Evolutionary conservation across 2,797 vertebrate genomes (phyloP).

Genomic region (Oreonectes daqikongensis): DNA sequence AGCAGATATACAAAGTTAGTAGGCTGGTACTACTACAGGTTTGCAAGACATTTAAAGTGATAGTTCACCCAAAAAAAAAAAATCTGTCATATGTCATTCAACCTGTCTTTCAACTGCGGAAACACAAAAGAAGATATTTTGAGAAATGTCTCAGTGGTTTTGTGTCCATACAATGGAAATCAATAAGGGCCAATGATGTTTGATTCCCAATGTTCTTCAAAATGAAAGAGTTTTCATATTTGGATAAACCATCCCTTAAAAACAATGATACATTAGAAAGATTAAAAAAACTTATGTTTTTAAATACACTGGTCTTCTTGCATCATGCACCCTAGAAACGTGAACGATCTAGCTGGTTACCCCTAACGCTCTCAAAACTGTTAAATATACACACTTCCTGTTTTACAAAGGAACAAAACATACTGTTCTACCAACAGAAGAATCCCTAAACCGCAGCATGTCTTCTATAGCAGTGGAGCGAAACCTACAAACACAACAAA

Average conservation of each 20-base stretch:
- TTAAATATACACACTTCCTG: slow-evolving; percentile 32
- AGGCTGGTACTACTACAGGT: neutral
- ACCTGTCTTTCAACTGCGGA: no score
- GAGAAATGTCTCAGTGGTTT: no score
- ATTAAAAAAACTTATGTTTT: neutral
- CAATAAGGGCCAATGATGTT: no score
- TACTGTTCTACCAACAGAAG: slow-evolving; percentile 15
- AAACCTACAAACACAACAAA: neutral
- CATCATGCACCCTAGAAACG: neutral
- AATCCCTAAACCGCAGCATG: neutral
- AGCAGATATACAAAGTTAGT: neutral
- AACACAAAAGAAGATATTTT: no score
- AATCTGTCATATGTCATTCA: no score
- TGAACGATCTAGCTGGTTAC: neutral
- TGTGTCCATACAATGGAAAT: no score
- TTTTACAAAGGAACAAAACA: slow-evolving; percentile 26
- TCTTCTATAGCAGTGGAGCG: slow-evolving; percentile 22
- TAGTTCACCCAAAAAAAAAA: no score
- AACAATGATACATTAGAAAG: no score
- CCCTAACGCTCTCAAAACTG: neutral
- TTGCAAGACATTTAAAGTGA: no score
- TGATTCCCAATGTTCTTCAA: no score
- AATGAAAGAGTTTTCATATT: no score
- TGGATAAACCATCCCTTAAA: no score
- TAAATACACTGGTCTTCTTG: neutral